Conservation (phyloP, 1,140 invertebrate species). For the Medauroidea extradentata region DNA sequence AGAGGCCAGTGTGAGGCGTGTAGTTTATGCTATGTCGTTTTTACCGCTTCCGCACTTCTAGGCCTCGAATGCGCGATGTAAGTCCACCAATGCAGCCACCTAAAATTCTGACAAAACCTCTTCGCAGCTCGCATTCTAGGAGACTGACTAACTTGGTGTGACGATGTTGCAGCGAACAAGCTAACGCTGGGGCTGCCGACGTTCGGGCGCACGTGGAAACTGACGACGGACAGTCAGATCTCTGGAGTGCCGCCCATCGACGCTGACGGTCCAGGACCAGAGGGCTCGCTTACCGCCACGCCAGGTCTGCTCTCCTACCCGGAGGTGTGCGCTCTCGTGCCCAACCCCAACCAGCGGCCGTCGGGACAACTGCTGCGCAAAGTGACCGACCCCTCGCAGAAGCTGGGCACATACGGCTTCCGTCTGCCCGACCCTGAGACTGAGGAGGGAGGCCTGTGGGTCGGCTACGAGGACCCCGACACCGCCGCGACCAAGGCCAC, state of each 20-base stretch:
- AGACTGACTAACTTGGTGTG: too few relatives aligned
- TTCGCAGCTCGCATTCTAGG: too few relatives aligned
- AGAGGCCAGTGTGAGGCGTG: too few relatives aligned
- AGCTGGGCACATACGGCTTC: slow-evolving; percentile 56
- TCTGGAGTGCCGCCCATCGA: slow-evolving; percentile 68
- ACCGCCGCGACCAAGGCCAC: slow-evolving; percentile 76
- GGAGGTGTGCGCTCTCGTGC: slow-evolving; percentile 51
- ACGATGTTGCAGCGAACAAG: slow-evolving; percentile 57
- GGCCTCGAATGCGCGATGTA: too few relatives aligned
- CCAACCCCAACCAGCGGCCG: not conserved
- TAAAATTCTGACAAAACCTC: too few relatives aligned
- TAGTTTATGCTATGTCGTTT: too few relatives aligned
- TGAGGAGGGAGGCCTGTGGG: slow-evolving; percentile 72
- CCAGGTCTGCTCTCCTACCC: slow-evolving; percentile 73
- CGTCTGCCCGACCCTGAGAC: slow-evolving; percentile 55
- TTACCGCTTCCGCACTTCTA: too few relatives aligned
- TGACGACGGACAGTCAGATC: slow-evolving; percentile 51
- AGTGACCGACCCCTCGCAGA: not conserved
- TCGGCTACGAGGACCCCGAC: slow-evolving; percentile 83
- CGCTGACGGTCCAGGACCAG: slow-evolving; percentile 54
- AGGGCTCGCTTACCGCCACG: slow-evolving; percentile 66
- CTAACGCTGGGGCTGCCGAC: slow-evolving; percentile 78
- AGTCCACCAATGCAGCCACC: too few relatives aligned
- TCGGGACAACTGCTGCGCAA: not conserved
- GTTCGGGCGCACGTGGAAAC: slow-evolving; percentile 77